phyloP scores from a whole-genome alignment of 2,888 invertebrate genomes.

The Sphecodes monilicornis region DNA sequence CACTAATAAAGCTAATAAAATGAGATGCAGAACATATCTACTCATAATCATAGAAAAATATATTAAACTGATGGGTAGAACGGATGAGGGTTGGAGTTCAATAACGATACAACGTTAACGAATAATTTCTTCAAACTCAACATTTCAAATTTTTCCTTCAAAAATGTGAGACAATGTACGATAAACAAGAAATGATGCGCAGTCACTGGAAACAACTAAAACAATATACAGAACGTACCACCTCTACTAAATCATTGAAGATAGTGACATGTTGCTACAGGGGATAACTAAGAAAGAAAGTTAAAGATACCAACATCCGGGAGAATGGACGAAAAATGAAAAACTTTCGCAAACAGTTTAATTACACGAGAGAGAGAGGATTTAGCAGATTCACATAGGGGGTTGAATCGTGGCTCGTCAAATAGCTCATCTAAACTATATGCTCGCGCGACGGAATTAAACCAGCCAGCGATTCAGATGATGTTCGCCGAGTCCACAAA shows the following conservation, averaged over 20 bases:
- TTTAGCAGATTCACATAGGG: not conserved
- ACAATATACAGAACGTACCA: not conserved
- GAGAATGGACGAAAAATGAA: not conserved
- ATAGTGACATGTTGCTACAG: not conserved
- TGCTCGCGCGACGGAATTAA: not conserved
- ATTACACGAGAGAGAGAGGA: not conserved
- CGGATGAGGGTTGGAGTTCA: no score
- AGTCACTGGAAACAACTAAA: not conserved
- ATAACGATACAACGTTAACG: no score
- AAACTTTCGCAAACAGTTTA: not conserved
- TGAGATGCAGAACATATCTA: no score
- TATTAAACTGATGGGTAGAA: no score
- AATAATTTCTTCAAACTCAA: no score
- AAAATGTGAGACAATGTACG: not conserved
- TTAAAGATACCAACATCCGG: not conserved
- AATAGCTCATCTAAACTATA: constrained; percentile 1
- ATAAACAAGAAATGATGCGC: not conserved
- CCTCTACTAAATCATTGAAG: not conserved
- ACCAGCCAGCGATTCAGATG: not conserved
- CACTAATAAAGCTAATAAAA: no score
- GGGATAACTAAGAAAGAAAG: not conserved
- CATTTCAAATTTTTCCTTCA: no score
- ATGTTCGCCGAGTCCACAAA: not conserved
- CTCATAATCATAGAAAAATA: no score
- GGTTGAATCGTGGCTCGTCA: not conserved